These are phyloP conservation scores for Uropetala carovei DNA, from an alignment of 2,888 invertebrate genomes.

Conservation along the genomic window DNA sequence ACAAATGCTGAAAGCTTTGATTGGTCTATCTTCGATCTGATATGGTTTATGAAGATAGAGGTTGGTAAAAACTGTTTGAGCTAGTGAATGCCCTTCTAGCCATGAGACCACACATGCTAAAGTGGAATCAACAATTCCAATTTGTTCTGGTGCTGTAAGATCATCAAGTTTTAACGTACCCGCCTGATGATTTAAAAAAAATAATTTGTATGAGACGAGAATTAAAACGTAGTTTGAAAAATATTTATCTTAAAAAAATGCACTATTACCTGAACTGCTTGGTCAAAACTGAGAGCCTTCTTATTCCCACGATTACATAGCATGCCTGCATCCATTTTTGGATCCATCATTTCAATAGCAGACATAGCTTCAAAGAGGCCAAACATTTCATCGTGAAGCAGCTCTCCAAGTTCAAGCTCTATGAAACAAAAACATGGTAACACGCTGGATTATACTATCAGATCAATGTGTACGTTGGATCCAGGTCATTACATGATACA, in stretches of 20 bases:
- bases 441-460: neutral
- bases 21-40: constrained; percentile 86
- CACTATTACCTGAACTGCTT: constrained; percentile 85
- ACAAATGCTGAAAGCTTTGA: constrained; percentile 91
- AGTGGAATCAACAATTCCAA: constrained; percentile 96
- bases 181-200: constrained; percentile 77
- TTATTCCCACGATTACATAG: constrained; percentile 91
- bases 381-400: constrained; percentile 93
- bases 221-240: neutral
- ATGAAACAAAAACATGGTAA: constrained; percentile 66
- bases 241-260: neutral
- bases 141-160: constrained; percentile 86
- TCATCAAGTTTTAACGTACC: constrained; percentile 87
- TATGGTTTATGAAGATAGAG: constrained; percentile 95
- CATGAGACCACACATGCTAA: constrained; percentile 96
- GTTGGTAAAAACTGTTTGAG: constrained; percentile 98
- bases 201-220: neutral
- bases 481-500: constrained; percentile 16
- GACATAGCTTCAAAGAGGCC: constrained; percentile 99
- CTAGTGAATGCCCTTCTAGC: constrained; percentile 97
- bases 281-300: constrained; percentile 90
- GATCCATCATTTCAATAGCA: constrained; percentile 99
- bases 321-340: constrained; percentile 99
- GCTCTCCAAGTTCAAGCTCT: constrained; percentile 92
- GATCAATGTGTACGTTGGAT: neutral